phyloP scores from a whole-genome alignment of 2,888 invertebrate species.

The Linyphia triangularis region DNA sequence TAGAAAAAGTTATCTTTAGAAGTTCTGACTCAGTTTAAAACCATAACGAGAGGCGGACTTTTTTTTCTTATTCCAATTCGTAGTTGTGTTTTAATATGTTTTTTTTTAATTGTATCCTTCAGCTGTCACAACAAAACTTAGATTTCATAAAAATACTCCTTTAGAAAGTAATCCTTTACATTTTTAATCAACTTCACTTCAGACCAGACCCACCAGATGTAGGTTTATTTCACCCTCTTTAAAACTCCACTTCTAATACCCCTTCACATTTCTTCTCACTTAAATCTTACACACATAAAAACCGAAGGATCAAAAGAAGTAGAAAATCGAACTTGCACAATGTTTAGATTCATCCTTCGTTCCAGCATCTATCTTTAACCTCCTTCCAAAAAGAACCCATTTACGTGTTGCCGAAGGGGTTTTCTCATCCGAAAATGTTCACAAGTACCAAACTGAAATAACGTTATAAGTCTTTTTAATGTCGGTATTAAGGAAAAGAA shows the following conservation, averaged over 20 bases:
- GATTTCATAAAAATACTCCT: not conserved
- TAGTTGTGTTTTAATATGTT: too few species aligned
- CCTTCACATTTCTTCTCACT: conserved; percentile 17
- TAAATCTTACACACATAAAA: not conserved
- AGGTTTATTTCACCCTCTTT: not conserved
- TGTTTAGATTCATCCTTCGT: conserved; percentile 37
- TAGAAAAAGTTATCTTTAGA: too few species aligned
- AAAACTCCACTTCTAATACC: not conserved
- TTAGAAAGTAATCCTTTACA: not conserved
- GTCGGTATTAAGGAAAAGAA: conserved; percentile 36
- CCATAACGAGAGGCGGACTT: too few species aligned
- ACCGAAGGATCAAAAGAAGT: not conserved
- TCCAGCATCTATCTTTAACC: conserved; percentile 40
- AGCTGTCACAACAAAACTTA: too few species aligned
- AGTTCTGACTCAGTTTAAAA: too few species aligned
- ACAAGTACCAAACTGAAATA: conserved; percentile 38
- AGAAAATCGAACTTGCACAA: not conserved
- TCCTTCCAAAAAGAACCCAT: conserved; percentile 22
- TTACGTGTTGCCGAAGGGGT: conserved; percentile 45
- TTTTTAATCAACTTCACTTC: conserved; percentile 7
- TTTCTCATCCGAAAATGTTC: conserved; percentile 43
- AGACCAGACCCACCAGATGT: not conserved
- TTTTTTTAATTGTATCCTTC: too few species aligned
- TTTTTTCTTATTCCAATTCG: too few species aligned
- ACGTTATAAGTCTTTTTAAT: conserved; percentile 52